Percentiles rank a stretch among this genome's conserved stretches.
Conservation (phyloP, 2,888 invertebrate species). For the Parnassius apollo region DNA sequence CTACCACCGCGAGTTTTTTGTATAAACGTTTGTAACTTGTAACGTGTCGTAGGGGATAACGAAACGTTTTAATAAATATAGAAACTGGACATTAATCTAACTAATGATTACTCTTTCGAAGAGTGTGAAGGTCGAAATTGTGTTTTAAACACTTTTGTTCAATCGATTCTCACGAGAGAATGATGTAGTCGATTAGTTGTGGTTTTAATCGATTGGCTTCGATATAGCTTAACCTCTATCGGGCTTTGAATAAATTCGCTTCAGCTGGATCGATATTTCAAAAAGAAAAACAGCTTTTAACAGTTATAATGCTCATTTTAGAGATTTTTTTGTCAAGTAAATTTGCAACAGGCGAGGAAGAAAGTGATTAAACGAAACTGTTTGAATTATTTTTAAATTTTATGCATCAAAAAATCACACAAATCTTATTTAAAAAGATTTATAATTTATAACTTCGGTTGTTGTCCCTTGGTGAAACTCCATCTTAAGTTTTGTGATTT, state of each 20-base stretch:
- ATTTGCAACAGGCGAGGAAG: background rate
- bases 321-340: background rate
- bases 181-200: conserved; percentile 20
- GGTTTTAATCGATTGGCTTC: conserved; percentile 18
- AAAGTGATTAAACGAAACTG: background rate
- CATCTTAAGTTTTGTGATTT: no score
- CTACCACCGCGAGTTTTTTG: no score
- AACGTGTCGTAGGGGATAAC: no score
- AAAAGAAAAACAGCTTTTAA: background rate
- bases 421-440: no score
- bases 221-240: background rate
- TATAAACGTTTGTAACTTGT: no score
- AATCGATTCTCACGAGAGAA: conserved; percentile 23
- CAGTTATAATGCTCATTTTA: background rate
- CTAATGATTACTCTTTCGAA: background rate
- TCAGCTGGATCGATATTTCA: background rate
- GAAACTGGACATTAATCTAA: background rate
- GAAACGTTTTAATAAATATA: no score
- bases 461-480: no score
- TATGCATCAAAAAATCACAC: no score
- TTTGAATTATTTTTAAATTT: no score
- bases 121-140: conserved; percentile 4
- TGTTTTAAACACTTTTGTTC: conserved; percentile 10
- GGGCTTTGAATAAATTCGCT: conserved; percentile 5
- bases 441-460: no score